phyloP scores from a whole-genome alignment of 2,113 vertebrate genomes.

The Anoplopoma fimbria region DNA sequence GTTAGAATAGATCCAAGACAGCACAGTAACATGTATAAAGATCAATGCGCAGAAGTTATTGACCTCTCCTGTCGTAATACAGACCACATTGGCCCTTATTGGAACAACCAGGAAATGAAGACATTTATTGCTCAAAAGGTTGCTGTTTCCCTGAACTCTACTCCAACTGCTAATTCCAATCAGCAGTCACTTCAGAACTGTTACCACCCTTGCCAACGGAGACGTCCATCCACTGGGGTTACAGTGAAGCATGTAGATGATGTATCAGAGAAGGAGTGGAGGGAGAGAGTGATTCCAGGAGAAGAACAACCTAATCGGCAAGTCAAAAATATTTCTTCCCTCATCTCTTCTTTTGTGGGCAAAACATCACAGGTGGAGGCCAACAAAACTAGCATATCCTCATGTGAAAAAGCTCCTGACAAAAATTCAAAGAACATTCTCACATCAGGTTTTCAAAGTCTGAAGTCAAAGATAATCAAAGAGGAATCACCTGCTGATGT shows the following conservation, averaged over 20 bases:
- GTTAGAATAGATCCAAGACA: slow-evolving; percentile 86
- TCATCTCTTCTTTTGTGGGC: slow-evolving; percentile 88
- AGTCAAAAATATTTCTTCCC: slow-evolving; percentile 85
- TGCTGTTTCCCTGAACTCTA: slow-evolving; percentile 75
- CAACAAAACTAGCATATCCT: slow-evolving; percentile 65
- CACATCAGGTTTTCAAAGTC: slow-evolving; percentile 76
- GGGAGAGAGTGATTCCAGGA: slow-evolving; percentile 76
- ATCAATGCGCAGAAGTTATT: slow-evolving; percentile 79
- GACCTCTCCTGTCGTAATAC: slow-evolving; percentile 85
- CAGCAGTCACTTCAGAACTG: slow-evolving; percentile 78
- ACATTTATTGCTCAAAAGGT: slow-evolving; percentile 81
- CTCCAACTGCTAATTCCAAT: slow-evolving; percentile 59
- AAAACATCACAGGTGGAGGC: slow-evolving; percentile 82
- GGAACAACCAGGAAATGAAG: slow-evolving; percentile 78
- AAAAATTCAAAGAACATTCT: slow-evolving; percentile 73
- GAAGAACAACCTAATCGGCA: slow-evolving; percentile 84
- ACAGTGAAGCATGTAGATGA: slow-evolving; percentile 82
- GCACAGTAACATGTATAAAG: slow-evolving; percentile 73
- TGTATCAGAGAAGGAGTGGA: slow-evolving; percentile 84
- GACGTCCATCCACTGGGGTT: slow-evolving; percentile 72
- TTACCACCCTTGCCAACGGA: slow-evolving; percentile 79
- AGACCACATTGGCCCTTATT: slow-evolving; percentile 54
- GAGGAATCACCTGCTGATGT: slow-evolving; percentile 62
- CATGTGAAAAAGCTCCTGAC: slow-evolving; percentile 43
- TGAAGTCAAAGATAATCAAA: slow-evolving; percentile 81